Base-by-base conservation (phyloP, 2,113 vertebrate species). In the Albula glossodonta region DNA sequence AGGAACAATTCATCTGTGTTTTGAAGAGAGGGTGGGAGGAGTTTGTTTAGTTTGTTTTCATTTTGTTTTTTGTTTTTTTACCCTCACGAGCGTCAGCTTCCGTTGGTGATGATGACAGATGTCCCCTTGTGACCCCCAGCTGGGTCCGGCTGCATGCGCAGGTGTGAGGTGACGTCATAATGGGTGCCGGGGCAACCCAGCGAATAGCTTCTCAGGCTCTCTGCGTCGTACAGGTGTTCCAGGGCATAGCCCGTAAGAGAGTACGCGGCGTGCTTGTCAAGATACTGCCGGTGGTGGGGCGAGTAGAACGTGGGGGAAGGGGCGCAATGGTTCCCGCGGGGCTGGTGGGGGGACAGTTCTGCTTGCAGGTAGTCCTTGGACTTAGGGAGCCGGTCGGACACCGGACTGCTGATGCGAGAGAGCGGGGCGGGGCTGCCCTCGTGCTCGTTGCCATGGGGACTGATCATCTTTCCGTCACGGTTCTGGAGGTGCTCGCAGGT, bases 51-150 rank as follows among this genome's bases (percentile, higher is more conserved):
- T 25, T 70, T 70, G 17, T n/a, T n/a, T 12, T 15, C 22, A 1
- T 60, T 8, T 60, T 11, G 3, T 9, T 66, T 15, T 22, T 22
- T n/a, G n/a, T 8, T 51, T 4, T 22, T 25, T 52, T 17, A 9
- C 63, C 56, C 74, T 31, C 53, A 7, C 51, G 22, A 94, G 91
- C 91, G 93, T 97, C 98, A 99, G 96, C 98, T 99, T 91, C 98
- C 97, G 63, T 99, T 99, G 89, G 97, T 98, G 94, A 99, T 99
- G 94, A 99, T 99, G 92, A 99, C 98, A 2, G 98, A 98, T 87
- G 97, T 97, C 92, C 97, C 97, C 93, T 99, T 99, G 93, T 98
- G 98, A 94, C 95, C 96, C 80, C 97, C 95, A 53, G 95, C 92
- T 86, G 97, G 96, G 86, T 99, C 98, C 86, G 96, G 93, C 81